Evolutionary conservation across 2,888 invertebrate species (phyloP), one percentile per base, ranked within the genome.

Genomic region (Megaustenia siamemsis): DNA sequence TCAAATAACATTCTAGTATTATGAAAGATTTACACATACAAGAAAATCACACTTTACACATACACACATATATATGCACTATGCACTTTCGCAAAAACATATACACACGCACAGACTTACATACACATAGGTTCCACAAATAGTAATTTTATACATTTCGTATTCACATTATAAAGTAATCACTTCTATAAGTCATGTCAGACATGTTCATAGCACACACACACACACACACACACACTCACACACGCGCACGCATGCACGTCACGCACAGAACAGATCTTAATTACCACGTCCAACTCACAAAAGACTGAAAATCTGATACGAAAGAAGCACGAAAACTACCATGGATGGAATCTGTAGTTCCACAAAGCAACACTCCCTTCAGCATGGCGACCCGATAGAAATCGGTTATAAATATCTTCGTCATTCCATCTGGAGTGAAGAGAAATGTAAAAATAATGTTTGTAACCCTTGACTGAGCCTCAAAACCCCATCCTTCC

Each of bases 401-500:
- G 77, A 45, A 38, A 28, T 78, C 15, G 5, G 12, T 28, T 10
- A 43, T 43, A 38, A 8, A 40, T 18, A 43, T 60, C 60, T 63
- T 4, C n/a, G 6, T 40, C 63, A 63, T 43, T 21, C 56, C n/a
- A 40, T 43, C 18, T n/a, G 69, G 1, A 53, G 21, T 69, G 40
- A 53, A 35, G 68, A 66, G 18, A 78, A 24, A 32, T 21, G 35
- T 10, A 73, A 6, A 60, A 32, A 53, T n/a, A n/a, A 8, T 53
- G 53, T 38, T 38, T 49, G 10, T 49, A 49, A 32, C 43, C n/a
- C 28, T 75, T 63, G 60, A 60, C 1, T 38, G 63, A 35, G 35
- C 82, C 82, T 82, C 82, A 82, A 15, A 8, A 32, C 82, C 82
- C 82, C 63, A 82, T 82, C 82, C 82, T 82, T 82, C 82, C 49